A percentile compares a stretch with the other conserved stretches of the same genome.
phyloP scores from a whole-genome alignment of 2,888 invertebrate genomes.

The Pseudococcus jackbeardsleyi region DNA sequence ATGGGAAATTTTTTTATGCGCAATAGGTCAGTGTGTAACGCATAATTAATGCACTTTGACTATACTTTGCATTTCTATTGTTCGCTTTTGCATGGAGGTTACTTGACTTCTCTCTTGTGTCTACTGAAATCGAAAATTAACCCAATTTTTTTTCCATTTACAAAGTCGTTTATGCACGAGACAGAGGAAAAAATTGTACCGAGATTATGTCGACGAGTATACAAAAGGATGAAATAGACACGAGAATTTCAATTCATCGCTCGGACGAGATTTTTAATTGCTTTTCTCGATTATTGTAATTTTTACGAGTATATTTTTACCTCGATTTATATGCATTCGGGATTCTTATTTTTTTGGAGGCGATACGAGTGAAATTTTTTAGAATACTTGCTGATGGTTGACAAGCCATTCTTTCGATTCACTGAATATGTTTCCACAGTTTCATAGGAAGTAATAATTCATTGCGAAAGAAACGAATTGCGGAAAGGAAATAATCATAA shows the following conservation, averaged over 20 bases:
- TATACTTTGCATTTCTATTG: slow-evolving; percentile 51
- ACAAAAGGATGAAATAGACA: neutral
- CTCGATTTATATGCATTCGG: too few relatives aligned
- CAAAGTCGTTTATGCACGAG: neutral
- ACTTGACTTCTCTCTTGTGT: neutral
- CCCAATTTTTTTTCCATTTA: slow-evolving; percentile 7
- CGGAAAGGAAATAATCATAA: too few relatives aligned
- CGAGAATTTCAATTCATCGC: neutral
- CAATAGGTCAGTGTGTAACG: slow-evolving; percentile 53
- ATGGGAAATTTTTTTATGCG: slow-evolving; percentile 41
- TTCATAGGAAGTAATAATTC: too few relatives aligned
- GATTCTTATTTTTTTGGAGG: too few relatives aligned
- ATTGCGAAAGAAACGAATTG: too few relatives aligned
- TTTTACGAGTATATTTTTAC: too few relatives aligned
- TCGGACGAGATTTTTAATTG: neutral
- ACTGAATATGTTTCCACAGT: too few relatives aligned
- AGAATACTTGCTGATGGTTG: too few relatives aligned
- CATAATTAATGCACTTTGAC: slow-evolving; percentile 43
- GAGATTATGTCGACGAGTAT: neutral
- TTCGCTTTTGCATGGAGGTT: slow-evolving; percentile 10
- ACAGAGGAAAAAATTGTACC: neutral
- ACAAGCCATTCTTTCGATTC: too few relatives aligned
- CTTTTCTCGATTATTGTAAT: too few relatives aligned
- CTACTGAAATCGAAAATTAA: slow-evolving; percentile 43
- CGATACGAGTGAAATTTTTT: too few relatives aligned